phyloP scores from a whole-genome alignment of 2,113 vertebrate genomes.

The Tricholaema leucomelas region DNA sequence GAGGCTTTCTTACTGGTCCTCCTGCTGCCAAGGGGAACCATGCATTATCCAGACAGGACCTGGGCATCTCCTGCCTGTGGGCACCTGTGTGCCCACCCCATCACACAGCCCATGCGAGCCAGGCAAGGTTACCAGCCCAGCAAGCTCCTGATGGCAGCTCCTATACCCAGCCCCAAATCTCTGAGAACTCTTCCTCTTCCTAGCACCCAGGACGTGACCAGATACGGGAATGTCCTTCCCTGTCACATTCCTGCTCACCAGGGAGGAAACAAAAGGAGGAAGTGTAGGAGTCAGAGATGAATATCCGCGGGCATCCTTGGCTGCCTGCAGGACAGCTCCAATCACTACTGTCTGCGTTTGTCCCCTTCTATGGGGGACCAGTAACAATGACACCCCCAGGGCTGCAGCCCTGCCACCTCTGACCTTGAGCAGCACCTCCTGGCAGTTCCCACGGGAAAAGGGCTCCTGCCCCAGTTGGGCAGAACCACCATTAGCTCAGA shows the following conservation, averaged over 20 bases:
- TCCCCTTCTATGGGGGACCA: not conserved
- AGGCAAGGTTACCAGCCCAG: not conserved
- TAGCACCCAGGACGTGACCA: not conserved
- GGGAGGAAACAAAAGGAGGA: slow-evolving; percentile 62
- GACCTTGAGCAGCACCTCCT: not conserved
- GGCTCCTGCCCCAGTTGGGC: not conserved
- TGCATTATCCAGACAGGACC: fast-evolving
- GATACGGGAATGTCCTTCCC: not conserved
- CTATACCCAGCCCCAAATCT: not conserved
- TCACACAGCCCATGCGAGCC: fast-evolving
- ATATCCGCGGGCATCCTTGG: not conserved
- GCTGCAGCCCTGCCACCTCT: not conserved
- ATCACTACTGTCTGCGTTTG: not conserved
- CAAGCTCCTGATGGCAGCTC: not conserved
- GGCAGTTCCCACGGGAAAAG: not conserved
- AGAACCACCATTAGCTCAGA: not conserved
- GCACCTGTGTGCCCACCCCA: not conserved
- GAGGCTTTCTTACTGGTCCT: not conserved
- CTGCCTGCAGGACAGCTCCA: not conserved
- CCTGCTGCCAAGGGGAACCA: not conserved
- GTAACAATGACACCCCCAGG: not conserved
- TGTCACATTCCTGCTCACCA: not conserved
- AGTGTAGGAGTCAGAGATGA: not conserved
- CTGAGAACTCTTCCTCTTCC: not conserved
- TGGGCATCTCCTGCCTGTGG: not conserved